A percentile compares a stretch with the other conserved stretches of the same genome.
phyloP scores from a whole-genome alignment of 1,140 invertebrate species.

The Acromyrmex echinatior region DNA sequence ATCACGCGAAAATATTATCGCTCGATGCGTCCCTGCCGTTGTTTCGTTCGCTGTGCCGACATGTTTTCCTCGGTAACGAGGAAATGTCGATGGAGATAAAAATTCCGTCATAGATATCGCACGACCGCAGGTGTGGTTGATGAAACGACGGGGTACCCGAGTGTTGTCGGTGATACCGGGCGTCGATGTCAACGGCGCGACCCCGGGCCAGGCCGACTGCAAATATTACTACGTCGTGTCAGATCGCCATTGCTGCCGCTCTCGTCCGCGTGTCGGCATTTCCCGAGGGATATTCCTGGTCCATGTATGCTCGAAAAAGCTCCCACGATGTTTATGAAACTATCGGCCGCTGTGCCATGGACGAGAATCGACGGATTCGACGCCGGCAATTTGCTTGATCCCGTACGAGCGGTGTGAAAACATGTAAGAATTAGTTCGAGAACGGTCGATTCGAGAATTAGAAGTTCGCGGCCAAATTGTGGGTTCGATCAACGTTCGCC shows the following conservation, averaged over 20 bases:
- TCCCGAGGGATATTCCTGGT: slow-evolving; percentile 49
- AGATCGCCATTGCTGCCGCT: slow-evolving; percentile 31
- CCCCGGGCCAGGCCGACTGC: slow-evolving; percentile 40
- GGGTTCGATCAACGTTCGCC: not conserved
- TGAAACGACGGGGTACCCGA: slow-evolving; percentile 40
- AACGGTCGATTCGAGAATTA: slow-evolving; percentile 23
- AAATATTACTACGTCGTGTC: slow-evolving; percentile 61
- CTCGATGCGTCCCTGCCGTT: too few relatives aligned
- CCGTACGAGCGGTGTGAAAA: slow-evolving; percentile 3
- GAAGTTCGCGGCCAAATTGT: not conserved
- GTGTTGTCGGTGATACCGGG: slow-evolving; percentile 6
- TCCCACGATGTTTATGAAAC: slow-evolving; percentile 58
- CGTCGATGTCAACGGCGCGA: slow-evolving; percentile 36
- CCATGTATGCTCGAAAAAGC: slow-evolving; percentile 57
- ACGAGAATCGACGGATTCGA: slow-evolving; percentile 36
- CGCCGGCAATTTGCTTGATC: slow-evolving; percentile 21
- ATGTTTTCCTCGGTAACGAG: slow-evolving; percentile 47
- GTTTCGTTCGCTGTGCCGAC: slow-evolving; percentile 11
- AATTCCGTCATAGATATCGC: slow-evolving; percentile 59
- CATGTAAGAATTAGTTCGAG: slow-evolving; percentile 36
- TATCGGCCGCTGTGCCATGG: slow-evolving; percentile 11
- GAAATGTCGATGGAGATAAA: slow-evolving; percentile 60
- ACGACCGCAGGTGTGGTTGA: slow-evolving; percentile 55
- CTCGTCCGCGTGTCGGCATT: slow-evolving; percentile 45
- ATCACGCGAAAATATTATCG: slow-evolving; percentile 42